A percentile compares a stretch with the other conserved stretches of the same genome.
Evolutionary conservation across 2,888 invertebrate species (phyloP).

Genomic region (Steinernema carpocapsae): DNA sequence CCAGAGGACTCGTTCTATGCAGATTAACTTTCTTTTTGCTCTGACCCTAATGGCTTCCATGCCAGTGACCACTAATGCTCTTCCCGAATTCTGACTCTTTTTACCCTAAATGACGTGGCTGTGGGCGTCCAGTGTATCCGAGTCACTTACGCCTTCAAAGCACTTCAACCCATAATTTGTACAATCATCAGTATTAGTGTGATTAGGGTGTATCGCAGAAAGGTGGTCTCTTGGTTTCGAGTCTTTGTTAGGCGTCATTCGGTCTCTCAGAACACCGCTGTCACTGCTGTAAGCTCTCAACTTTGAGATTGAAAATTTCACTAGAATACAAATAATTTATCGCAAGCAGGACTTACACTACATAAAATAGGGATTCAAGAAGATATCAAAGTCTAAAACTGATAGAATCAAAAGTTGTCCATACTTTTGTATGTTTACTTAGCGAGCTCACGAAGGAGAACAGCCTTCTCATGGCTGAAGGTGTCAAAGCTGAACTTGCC

Average conservation of each 20-base stretch:
- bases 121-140: neutral
- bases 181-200: conserved; percentile 16
- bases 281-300: too few relatives aligned
- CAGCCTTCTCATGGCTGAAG: conserved; percentile 92
- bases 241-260: neutral
- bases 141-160: conserved; percentile 18
- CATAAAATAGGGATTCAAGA: too few relatives aligned
- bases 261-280: neutral
- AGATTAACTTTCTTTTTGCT: conserved; percentile 12
- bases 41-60: conserved; percentile 13
- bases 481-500: conserved; percentile 84
- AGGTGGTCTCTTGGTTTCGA: neutral
- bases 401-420: neutral
- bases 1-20: conserved; percentile 1
- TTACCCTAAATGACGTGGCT: neutral
- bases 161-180: neutral
- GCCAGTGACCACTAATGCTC: conserved; percentile 3
- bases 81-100: conserved; percentile 4
- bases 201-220: conserved; percentile 18
- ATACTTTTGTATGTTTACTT: too few relatives aligned
- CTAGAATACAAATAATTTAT: too few relatives aligned
- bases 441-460: conserved; percentile 39
- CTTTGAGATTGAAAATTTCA: too few relatives aligned
- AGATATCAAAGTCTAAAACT: neutral
- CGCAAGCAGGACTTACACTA: too few relatives aligned